Evolutionary conservation across 2,113 vertebrate genomes (phyloP), one percentile per base, ranked within the genome.

Genomic region (Ailuropoda melanoleuca): DNA sequence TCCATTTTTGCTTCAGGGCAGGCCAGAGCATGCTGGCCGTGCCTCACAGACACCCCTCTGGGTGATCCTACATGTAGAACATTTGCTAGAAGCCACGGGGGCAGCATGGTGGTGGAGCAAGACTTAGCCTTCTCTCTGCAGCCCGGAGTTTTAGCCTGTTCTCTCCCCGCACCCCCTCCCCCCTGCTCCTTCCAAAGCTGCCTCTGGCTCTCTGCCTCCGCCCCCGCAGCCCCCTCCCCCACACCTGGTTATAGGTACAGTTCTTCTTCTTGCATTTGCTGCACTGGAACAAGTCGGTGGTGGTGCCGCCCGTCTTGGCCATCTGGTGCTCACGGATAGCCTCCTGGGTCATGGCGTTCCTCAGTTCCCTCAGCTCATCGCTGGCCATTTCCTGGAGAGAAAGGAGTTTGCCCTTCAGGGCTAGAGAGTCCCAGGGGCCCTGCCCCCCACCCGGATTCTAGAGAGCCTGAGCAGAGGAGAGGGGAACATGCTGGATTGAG

Each of bases 251-350:
- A 90, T 99, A 99, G 1, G 99, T 99, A 97, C 99, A 99, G 96
- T 99, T 99, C 98, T 99, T 99, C 99, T 99, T 99, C 98, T 97
- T 99, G 99, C 99, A 99, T 90, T 99, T 99, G 97, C 99, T 98
- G 8, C 99, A 99, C 98, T 99, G 99, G 98, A 99, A 99, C 98
- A 99, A 99, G 99, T 99, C 99, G 0, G 99, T 99, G 96, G 99
- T 97, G 10, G 99, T 99, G 77, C 99, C 99, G 0, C 99, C 98
- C 0, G 99, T 99, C 99, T 99, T 99, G 97, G 99, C 99, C 99
- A 99, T 99, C 98, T 99, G 99, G 98, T 99, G 99, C 97, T 99
- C 99, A 18, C 99, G 99, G 86, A 99, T 99, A 97, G 99, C 99
- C 98, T 99, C 99, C 97, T 99, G 99, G 56, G 99, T 99, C 99